These are phyloP conservation scores for Cancer borealis DNA, from an alignment of 2,888 invertebrate genomes.

Conservation along the genomic window DNA sequence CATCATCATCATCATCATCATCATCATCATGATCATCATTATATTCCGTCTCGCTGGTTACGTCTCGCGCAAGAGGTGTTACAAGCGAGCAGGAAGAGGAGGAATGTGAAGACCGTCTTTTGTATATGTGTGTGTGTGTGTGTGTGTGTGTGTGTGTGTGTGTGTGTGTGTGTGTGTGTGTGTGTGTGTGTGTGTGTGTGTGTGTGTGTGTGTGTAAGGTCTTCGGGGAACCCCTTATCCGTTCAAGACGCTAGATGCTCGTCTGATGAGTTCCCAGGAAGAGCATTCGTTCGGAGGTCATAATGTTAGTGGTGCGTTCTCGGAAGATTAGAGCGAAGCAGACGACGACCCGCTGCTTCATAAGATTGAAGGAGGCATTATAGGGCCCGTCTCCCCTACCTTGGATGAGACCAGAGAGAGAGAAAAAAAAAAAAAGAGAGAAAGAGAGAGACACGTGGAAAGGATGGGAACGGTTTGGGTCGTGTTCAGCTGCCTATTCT, in stretches of 20 bases:
- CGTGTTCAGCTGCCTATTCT: not conserved
- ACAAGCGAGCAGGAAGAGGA: not conserved
- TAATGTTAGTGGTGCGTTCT: constrained; percentile 43
- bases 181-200: constrained; percentile 35
- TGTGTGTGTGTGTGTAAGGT: constrained; percentile 41
- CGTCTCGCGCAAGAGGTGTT: not conserved
- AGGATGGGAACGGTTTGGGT: not conserved
- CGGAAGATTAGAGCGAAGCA: constrained; percentile 10
- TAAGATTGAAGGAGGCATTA: constrained; percentile 24
- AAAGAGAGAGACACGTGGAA: not conserved
- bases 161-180: constrained; percentile 14
- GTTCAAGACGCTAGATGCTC: constrained; percentile 41
- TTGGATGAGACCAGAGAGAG: constrained; percentile 1
- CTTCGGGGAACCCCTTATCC: constrained; percentile 31
- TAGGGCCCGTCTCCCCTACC: constrained; percentile 6
- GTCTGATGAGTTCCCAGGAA: constrained; percentile 45
- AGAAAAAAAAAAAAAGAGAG: too few species aligned
- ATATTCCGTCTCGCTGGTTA: not conserved
- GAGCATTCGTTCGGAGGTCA: constrained; percentile 15
- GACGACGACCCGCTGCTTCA: constrained; percentile 34
- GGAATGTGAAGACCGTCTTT: constrained; percentile 21
- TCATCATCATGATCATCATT: not conserved
- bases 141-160: not conserved
- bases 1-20: constrained; percentile 26
- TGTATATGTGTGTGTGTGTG: not conserved